phyloP scores from a whole-genome alignment of 2,888 invertebrate genomes.

The Hydriomena furcata region DNA sequence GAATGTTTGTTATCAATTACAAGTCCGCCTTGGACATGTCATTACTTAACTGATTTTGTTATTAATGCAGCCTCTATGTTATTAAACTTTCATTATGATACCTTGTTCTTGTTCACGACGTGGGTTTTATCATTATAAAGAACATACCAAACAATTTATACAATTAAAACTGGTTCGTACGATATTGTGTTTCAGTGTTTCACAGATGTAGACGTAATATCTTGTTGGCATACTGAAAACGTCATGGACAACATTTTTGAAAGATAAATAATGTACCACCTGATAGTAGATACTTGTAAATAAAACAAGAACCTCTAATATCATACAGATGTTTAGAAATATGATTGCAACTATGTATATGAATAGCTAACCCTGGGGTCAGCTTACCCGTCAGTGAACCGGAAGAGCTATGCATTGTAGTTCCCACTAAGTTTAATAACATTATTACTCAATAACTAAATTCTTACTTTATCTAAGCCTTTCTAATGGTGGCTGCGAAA shows the following conservation, averaged over 20 bases:
- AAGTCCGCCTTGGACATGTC: conserved; percentile 36
- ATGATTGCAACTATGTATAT: not conserved
- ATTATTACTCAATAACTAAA: conserved; percentile 6
- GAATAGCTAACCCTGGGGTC: conserved; percentile 13
- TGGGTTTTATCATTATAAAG: conserved; percentile 42
- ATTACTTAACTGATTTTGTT: conserved; percentile 20
- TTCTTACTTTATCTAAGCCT: not conserved
- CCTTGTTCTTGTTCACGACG: conserved; percentile 35
- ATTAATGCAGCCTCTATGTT: conserved; percentile 22
- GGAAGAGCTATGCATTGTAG: conserved; percentile 3
- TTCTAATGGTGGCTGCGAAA: no score
- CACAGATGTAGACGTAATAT: no score
- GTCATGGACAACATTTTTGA: no score
- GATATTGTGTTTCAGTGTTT: no score
- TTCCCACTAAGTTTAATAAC: conserved; percentile 5
- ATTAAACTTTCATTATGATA: conserved; percentile 35
- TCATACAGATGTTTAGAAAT: conserved; percentile 1
- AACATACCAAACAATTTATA: conserved; percentile 37
- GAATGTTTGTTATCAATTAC: conserved; percentile 36
- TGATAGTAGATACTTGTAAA: no score
- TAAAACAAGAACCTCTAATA: not conserved
- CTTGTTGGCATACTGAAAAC: no score
- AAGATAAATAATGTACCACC: no score
- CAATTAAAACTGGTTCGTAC: conserved; percentile 41
- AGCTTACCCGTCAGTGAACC: conserved; percentile 6